phyloP scores from a whole-genome alignment of 2,113 vertebrate species.

The Lynx canadensis region DNA sequence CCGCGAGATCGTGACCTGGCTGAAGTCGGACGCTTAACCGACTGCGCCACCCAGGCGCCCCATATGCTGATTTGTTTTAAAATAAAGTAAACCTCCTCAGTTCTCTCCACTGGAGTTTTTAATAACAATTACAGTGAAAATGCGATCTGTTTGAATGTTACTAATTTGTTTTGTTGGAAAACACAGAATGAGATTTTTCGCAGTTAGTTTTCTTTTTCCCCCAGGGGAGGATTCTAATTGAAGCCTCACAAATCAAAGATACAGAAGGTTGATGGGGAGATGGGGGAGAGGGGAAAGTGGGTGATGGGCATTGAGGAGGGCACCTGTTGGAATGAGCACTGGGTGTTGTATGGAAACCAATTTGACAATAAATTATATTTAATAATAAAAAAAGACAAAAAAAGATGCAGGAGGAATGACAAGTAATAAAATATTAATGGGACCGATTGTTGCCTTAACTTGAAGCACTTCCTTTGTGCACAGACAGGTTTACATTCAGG shows the following conservation, averaged over 20 bases:
- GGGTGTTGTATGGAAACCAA: no score
- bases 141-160: not conserved
- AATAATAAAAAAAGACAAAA: no score
- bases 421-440: constrained; percentile 8
- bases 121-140: not conserved
- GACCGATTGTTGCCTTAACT: not conserved
- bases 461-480: not conserved
- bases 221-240: not conserved
- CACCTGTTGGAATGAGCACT: no score
- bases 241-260: constrained; percentile 40
- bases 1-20: no score
- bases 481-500: not conserved
- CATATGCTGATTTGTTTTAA: not conserved
- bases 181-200: constrained; percentile 13
- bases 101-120: not conserved
- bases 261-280: not conserved
- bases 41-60: no score
- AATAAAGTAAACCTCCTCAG: not conserved
- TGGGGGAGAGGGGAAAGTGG: no score
- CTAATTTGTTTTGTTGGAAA: not conserved
- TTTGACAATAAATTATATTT: no score
- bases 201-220: not conserved
- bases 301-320: no score
- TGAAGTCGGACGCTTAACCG: no score
- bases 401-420: not conserved